These are phyloP conservation scores for Lacanobia wlatinum DNA, from an alignment of 2,888 invertebrate species.

Conservation along the genomic window DNA sequence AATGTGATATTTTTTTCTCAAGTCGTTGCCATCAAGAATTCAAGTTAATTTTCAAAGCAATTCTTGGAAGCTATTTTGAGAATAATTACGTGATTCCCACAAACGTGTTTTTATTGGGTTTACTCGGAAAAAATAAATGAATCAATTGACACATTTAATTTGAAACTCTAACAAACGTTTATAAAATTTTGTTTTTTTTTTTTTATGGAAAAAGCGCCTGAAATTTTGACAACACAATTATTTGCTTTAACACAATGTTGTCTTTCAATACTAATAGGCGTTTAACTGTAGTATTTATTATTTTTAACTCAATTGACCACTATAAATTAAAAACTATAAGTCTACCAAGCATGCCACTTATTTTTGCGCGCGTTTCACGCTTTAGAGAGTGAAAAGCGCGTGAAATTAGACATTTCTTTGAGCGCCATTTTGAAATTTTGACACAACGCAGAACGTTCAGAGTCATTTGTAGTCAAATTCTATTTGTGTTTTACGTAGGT, in stretches of 20 bases:
- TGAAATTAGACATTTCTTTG: neutral
- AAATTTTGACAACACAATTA: slow-evolving; percentile 4
- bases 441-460: slow-evolving; percentile 31
- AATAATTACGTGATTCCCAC: slow-evolving; percentile 1
- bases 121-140: slow-evolving; percentile 22
- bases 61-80: slow-evolving; percentile 12
- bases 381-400: slow-evolving; percentile 2
- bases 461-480: slow-evolving; percentile 60
- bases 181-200: no score
- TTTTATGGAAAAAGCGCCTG: slow-evolving; percentile 13
- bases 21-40: neutral
- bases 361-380: no score
- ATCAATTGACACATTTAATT: slow-evolving; percentile 27
- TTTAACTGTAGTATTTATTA: neutral
- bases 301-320: neutral
- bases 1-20: neutral
- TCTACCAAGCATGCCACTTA: no score
- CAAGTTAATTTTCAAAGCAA: neutral
- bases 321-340: no score
- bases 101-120: slow-evolving; percentile 3
- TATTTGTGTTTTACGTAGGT: slow-evolving; percentile 67
- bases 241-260: neutral
- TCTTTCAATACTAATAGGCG: slow-evolving; percentile 17
- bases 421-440: slow-evolving; percentile 52
- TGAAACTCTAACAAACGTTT: neutral